Percentiles rank a stretch among this genome's conserved stretches.
phyloP scores from a whole-genome alignment of 2,888 invertebrate species.

The Tenthredo distinguenda region DNA sequence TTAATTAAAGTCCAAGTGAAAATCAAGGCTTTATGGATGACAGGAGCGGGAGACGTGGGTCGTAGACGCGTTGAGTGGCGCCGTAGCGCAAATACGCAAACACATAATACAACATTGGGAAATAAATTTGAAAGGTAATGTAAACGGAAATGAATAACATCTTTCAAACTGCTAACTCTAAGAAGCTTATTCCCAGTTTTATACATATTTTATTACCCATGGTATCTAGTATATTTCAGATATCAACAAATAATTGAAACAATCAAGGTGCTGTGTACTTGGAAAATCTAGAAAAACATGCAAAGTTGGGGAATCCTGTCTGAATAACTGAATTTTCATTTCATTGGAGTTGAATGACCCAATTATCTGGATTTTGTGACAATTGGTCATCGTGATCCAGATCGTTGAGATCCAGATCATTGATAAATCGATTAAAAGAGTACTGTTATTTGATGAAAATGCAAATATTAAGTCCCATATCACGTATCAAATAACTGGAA shows the following conservation, averaged over 20 bases:
- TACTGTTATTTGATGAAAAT: background rate
- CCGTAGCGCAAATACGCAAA: conserved; percentile 74
- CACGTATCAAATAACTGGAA: background rate
- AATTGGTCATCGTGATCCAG: background rate
- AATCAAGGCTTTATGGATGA: conserved; percentile 77
- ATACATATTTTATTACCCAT: background rate
- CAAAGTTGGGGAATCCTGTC: background rate
- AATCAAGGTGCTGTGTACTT: background rate
- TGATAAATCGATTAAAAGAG: background rate
- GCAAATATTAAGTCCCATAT: background rate
- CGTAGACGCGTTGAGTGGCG: conserved; percentile 78
- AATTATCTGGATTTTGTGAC: background rate
- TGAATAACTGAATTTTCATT: background rate
- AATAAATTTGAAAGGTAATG: conserved; percentile 19
- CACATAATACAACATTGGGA: conserved; percentile 1
- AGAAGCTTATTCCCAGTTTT: background rate
- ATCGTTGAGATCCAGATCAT: background rate
- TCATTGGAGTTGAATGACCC: background rate
- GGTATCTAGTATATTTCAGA: background rate
- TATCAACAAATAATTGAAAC: background rate
- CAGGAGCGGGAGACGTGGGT: conserved; percentile 77
- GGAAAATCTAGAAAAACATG: background rate
- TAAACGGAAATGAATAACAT: background rate
- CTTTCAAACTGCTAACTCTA: background rate
- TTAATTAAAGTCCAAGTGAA: conserved; percentile 65